phyloP scores from a whole-genome alignment of 2,888 invertebrate species.

The Tubulanus polymorphus region DNA sequence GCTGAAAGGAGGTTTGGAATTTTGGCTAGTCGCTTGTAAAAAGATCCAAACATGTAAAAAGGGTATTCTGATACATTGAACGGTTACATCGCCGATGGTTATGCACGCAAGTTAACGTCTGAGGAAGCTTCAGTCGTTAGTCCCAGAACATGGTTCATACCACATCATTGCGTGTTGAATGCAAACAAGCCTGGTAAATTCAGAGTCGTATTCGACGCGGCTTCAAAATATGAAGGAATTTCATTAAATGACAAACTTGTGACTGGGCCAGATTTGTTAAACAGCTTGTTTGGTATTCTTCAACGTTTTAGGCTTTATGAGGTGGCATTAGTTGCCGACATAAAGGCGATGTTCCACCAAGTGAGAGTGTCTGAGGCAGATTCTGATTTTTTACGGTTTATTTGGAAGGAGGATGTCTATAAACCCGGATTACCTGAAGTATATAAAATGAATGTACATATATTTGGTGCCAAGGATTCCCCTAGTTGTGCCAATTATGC shows the following conservation, averaged over 20 bases:
- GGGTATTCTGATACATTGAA: not conserved
- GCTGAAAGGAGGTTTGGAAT: not conserved
- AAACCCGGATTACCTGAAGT: not conserved
- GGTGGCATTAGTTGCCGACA: slow-evolving; percentile 3
- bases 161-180: slow-evolving; percentile 13
- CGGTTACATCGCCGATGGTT: slow-evolving; percentile 1
- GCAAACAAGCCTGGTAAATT: slow-evolving; percentile 11
- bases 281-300: slow-evolving; percentile 10
- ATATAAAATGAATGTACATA: not conserved
- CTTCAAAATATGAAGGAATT: not conserved
- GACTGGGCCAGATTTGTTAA: slow-evolving; percentile 15
- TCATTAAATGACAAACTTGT: slow-evolving; percentile 13
- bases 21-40: not conserved
- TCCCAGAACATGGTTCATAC: slow-evolving; percentile 12
- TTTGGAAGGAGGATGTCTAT: slow-evolving; percentile 4
- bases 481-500: slow-evolving; percentile 5
- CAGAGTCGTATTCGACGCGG: slow-evolving; percentile 1
- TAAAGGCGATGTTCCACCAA: slow-evolving; percentile 13
- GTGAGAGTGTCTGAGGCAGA: not conserved
- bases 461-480: not conserved
- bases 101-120: not conserved
- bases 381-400: slow-evolving; percentile 5
- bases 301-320: slow-evolving; percentile 9
- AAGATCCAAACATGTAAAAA: not conserved
- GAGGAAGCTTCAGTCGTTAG: not conserved